These are phyloP conservation scores for Melikaiella ostensackeni DNA, from an alignment of 2,888 invertebrate genomes.

Conservation along the genomic window DNA sequence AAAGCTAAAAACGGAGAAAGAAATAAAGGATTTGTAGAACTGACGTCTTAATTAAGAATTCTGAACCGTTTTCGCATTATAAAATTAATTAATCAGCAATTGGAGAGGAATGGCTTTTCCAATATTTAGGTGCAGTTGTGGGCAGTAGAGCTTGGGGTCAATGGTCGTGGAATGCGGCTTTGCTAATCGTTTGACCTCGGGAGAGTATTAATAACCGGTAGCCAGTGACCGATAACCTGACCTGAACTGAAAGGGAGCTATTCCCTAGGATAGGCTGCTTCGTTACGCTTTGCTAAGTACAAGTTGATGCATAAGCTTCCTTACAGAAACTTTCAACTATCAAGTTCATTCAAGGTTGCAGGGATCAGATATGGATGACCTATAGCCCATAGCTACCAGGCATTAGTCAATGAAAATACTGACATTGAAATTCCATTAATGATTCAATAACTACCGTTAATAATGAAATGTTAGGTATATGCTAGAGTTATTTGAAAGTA, in stretches of 20 bases:
- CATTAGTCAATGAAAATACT: conserved; percentile 9
- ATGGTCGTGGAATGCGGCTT: conserved; percentile 36
- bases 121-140: background rate
- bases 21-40: too few species aligned
- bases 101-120: background rate
- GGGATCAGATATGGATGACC: conserved; percentile 10
- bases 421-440: conserved; percentile 19
- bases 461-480: background rate
- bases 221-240: conserved; percentile 48
- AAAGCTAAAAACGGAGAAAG: too few species aligned
- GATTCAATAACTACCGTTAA: background rate
- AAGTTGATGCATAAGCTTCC: conserved; percentile 18
- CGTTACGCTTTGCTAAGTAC: conserved; percentile 35
- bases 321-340: conserved; percentile 35
- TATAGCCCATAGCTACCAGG: conserved; percentile 11
- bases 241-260: conserved; percentile 3
- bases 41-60: background rate
- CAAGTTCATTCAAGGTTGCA: conserved; percentile 23
- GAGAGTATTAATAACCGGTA: conserved; percentile 48
- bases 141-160: background rate
- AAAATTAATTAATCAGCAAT: background rate
- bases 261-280: conserved; percentile 13
- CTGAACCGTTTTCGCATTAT: background rate
- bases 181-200: conserved; percentile 43
- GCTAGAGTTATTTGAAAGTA: background rate